Base-by-base conservation (phyloP, 1,140 invertebrate species). In the Orchesella cincta region DNA sequence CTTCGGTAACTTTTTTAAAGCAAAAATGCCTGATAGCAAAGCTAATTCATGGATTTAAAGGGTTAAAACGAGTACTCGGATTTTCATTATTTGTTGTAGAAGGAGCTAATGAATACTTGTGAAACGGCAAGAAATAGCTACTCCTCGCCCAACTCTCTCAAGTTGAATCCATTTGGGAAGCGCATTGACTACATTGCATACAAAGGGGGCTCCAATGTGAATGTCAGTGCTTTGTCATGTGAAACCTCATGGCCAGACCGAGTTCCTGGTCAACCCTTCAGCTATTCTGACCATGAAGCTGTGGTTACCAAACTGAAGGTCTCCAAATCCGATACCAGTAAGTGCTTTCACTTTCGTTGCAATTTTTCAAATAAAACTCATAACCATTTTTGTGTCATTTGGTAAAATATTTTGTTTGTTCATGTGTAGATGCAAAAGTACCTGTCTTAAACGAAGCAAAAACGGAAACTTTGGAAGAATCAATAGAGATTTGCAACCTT, bases 221-320 rank as follows among this genome's bases (percentile, higher is more conserved):
- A 88, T 84, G 90, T 90, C 64, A 87, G 88, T 75, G 86, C 91
- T 64, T 81, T 87, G 39, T 88, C 89, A 81, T 93, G 90, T 85
- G 86, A 86, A 62, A 89, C 92, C 78, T 92, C 93, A 3, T 89
- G 94, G 72, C 89, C 92, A 80, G 87, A 91, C 46, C 87, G 90
- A 81, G 90, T 96, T 54, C 92, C 93, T 14, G 88, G 88, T 0
- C 84, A 89, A 75, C 83, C 87, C 72, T 94, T 92, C 81, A 94
- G 93, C 83, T 96, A 92, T 85, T 96, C 94, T 0, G 95, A 97
- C 85, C 95, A 97, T 84, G 94, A 96, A 87, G 94, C 93, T n/a
- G 90, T 97, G n/a, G 85, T 88, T 76, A 89, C 91, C 23, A 88
- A 86, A 62, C 84, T 95, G 23, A 86, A 86, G 82, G 80, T 90